Conservation (phyloP, 2,113 vertebrate species). For the Perccottus glenii region DNA sequence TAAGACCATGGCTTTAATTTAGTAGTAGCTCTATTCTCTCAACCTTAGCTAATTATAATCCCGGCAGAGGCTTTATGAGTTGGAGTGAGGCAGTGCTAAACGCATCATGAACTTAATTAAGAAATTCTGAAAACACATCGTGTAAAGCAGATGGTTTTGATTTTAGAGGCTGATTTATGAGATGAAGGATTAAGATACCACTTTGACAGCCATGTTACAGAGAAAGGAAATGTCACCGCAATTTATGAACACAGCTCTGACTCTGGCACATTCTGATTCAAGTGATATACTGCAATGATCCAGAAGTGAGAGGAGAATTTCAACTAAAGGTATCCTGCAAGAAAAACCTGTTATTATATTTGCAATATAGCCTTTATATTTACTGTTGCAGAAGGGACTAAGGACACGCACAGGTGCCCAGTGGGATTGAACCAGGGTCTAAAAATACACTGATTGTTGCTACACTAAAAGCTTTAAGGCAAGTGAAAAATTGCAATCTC, state of each 20-base stretch:
- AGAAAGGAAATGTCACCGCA: slow-evolving; percentile 32
- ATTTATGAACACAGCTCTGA: slow-evolving; percentile 42
- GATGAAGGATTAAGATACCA: slow-evolving; percentile 34
- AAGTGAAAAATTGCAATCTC: slow-evolving; percentile 4
- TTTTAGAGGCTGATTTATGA: slow-evolving; percentile 21
- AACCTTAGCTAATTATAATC: background rate
- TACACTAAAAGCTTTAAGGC: slow-evolving; percentile 4
- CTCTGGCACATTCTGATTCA: slow-evolving; percentile 34
- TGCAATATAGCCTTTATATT: background rate
- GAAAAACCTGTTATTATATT: background rate
- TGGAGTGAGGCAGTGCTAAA: background rate
- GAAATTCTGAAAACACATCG: background rate
- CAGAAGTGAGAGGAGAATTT: slow-evolving; percentile 6
- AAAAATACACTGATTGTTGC: background rate
- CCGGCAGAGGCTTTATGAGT: background rate
- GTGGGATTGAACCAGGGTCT: background rate
- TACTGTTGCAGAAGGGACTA: slow-evolving; percentile 4
- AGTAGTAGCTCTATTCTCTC: too few relatives aligned
- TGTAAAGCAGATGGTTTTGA: slow-evolving; percentile 7
- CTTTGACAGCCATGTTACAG: slow-evolving; percentile 14
- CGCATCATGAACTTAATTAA: slow-evolving; percentile 6
- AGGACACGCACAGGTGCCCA: slow-evolving; percentile 3
- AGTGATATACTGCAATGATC: slow-evolving; percentile 46
- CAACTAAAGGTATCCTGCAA: slow-evolving; percentile 10
- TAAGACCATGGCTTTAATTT: too few relatives aligned